Conservation (phyloP, 2,797 vertebrate species). For the Phoebastria nigripes region DNA sequence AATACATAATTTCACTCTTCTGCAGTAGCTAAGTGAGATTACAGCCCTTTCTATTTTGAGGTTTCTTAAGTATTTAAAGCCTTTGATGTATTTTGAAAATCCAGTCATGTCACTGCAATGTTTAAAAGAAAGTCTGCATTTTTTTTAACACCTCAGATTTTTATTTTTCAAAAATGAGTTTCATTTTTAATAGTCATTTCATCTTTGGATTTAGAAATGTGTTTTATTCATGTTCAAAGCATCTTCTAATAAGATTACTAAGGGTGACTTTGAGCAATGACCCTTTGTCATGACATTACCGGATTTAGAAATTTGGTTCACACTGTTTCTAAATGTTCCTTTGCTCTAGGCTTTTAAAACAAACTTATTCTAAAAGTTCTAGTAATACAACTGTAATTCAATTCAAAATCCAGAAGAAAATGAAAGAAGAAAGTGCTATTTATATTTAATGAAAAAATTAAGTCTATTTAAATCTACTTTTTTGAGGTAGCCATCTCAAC, state of each 20-base stretch:
- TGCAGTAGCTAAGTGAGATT: conserved; percentile 63
- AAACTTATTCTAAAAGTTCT: not conserved
- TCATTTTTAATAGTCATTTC: conserved; percentile 31
- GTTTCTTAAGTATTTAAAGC: conserved; percentile 61
- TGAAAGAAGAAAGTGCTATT: not conserved
- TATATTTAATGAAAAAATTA: not conserved
- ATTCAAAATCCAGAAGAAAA: not conserved
- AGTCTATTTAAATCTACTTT: not conserved
- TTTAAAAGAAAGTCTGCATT: conserved; percentile 30
- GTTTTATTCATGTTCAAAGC: conserved; percentile 51
- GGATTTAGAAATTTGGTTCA: conserved; percentile 11
- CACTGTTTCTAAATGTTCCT: conserved; percentile 22
- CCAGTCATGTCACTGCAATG: conserved; percentile 11
- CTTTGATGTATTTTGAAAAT: conserved; percentile 61
- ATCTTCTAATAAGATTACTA: conserved; percentile 41
- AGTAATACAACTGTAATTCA: not conserved
- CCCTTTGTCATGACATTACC: conserved; percentile 24
- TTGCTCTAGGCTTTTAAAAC: not conserved
- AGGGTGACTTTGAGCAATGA: conserved; percentile 41
- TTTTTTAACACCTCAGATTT: not conserved
- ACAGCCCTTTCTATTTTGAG: conserved; percentile 60
- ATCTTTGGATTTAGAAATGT: conserved; percentile 43
- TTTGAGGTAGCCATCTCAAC: not conserved
- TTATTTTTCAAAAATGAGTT: conserved; percentile 39
- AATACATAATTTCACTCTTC: conserved; percentile 59